Evolutionary conservation across 2,797 vertebrate species (phyloP).

Genomic region (Pseudochirops corinnae): DNA sequence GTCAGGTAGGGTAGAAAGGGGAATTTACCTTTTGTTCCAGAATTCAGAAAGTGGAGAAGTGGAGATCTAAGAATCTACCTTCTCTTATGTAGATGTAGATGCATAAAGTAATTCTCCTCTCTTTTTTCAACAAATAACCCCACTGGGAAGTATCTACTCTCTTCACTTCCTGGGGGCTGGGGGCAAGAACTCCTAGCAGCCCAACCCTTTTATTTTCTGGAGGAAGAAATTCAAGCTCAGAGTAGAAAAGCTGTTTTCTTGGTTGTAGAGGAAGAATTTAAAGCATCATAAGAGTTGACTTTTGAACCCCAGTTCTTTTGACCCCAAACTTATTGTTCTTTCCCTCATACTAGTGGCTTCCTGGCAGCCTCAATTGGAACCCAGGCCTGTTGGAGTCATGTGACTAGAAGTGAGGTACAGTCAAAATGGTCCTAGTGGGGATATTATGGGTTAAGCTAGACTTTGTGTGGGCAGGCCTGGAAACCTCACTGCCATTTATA

Average conservation of each 20-base stretch:
- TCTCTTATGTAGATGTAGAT: background rate
- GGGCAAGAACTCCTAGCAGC: background rate
- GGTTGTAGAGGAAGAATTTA: background rate
- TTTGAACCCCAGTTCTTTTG: background rate
- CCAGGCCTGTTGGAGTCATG: background rate
- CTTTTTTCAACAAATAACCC: background rate
- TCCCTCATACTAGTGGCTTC: background rate
- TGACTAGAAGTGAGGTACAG: background rate
- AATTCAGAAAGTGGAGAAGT: constrained; percentile 9
- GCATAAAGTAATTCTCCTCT: background rate
- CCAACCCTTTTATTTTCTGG: background rate
- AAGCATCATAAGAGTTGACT: background rate
- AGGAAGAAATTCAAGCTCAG: background rate
- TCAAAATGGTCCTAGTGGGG: background rate
- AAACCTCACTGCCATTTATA: background rate
- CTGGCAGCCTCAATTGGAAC: background rate
- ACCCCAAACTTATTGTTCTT: background rate
- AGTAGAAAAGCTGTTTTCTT: background rate
- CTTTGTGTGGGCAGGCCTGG: background rate
- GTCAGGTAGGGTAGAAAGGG: background rate
- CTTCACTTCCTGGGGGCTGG: background rate
- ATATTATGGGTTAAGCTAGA: background rate
- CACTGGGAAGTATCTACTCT: background rate
- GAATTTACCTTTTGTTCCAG: constrained; percentile 50
- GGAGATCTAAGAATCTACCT: background rate